Evolutionary conservation across 1,140 invertebrate species (phyloP), one percentile per base, ranked within the genome.

Genomic region (Zophobas morio): DNA sequence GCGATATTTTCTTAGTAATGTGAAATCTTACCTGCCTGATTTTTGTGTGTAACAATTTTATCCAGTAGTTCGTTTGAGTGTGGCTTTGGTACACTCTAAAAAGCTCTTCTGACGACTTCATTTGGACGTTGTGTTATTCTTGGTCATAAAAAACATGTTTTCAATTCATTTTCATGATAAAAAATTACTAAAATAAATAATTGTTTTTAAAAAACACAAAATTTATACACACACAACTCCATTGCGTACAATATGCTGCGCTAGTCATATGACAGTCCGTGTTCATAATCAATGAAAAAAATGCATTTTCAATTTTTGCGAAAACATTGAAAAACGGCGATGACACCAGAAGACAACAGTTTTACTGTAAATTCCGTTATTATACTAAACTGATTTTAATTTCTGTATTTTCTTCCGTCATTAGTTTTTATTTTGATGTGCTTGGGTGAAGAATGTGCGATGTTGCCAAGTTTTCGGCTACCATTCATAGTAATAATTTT

Each of bases 201-300:
- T 47, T 81, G 80, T 82, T 81, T 82, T 80, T 81, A 79, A 84
- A 82, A 66, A 81, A 83, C 74, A 78, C 70, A 46, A 76, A 82
- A 78, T 80, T 79, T 82, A 80, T 74, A 81, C 80, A 82, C 75
- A 81, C 75, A 82, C 70, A 82, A 83, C 84, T 84, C 83, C 83
- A 84, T 84, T 85, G 81, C 84, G 84, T 85, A 84, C 84, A 78
- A 80, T 78, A 81, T 81, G 80, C 82, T 79, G 77, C 75, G 79
- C 56, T 79, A 78, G 79, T 84, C 84, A 82, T 83, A 33, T 40
- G 32, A 79, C 33, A 42, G 74, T 70, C 76, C 74, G 74, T 35
- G 57, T 81, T 82, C 82, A 84, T 81, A 71, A 75, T 35, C 5
- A 56, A 4, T 5, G 34, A 56, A 20, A 56, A 56, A 56, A 20